Base-by-base conservation (phyloP, 2,797 vertebrate genomes). In the Poeciliopsis infans region DNA sequence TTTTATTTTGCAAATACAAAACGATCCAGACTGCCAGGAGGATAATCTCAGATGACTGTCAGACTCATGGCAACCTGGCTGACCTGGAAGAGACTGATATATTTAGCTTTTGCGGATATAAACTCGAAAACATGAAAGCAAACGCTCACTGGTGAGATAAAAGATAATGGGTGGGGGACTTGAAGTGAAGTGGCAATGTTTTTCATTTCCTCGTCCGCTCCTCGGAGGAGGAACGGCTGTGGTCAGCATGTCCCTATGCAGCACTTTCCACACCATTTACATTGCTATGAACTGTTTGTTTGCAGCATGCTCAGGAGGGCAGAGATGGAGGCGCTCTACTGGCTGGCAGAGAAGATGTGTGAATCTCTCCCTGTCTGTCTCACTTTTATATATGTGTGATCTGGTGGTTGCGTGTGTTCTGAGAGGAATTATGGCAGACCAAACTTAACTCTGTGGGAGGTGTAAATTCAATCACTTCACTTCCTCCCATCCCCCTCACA, bases 371-470 rank as follows among this genome's bases (percentile, higher is more conserved):
- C 84, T n/a, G 15, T 88, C 78, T 83, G 1, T 88, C 86, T 89
- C 84, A 84, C 83, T 89, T 82, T 85, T 79, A 77, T 84, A 76
- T 87, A 77, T 72, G 79, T 80, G 83, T 85, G 74, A 72, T 70
- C 41, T 64, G 72, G 69, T 77, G 72, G 41, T 64, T 47, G 74
- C 46, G 85, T 86, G 82, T 80, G 81, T 71, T 78, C 77, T 81
- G 59, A 74, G 74, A 86, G 86, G 79, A 93, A 94, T 93, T 90
- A 91, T 90, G 89, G 91, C 87, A 87, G 88, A 91, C 91, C 90
- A 88, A 93, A 93, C 92, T 91, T 93, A 91, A 88, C 94, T 94
- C 94, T 82, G 93, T 95, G 91, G 94, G 94, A 94, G 93, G 94
- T 95, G 93, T 94, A 93, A 95, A 95, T 94, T 93, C 92, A 95